Percentiles rank a stretch among this genome's conserved stretches.
phyloP scores from a whole-genome alignment of 1,140 invertebrate genomes.

The Drosophila bifasciata region DNA sequence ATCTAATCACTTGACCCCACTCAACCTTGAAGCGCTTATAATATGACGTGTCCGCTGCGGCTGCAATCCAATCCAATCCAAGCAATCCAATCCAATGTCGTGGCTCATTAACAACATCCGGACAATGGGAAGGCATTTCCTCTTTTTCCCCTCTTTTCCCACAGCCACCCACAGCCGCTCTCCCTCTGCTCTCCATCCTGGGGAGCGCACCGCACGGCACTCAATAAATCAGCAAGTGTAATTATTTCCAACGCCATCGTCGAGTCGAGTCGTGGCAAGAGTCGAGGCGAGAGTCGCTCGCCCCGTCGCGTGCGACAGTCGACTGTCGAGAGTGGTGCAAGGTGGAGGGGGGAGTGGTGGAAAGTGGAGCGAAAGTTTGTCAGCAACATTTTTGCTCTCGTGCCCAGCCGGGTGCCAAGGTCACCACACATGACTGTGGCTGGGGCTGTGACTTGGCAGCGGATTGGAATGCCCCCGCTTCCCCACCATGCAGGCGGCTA shows the following conservation, averaged over 20 bases:
- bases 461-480: slow-evolving; percentile 2
- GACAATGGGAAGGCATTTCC: slow-evolving; percentile 34
- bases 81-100: slow-evolving; percentile 61
- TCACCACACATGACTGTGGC: slow-evolving; percentile 15
- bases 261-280: slow-evolving; percentile 37
- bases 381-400: slow-evolving; percentile 30
- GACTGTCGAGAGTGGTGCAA: not conserved
- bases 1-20: slow-evolving; percentile 52
- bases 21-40: slow-evolving; percentile 36
- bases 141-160: not conserved
- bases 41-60: slow-evolving; percentile 50
- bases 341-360: not conserved
- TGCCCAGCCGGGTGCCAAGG: slow-evolving; percentile 28
- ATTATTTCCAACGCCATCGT: slow-evolving; percentile 72
- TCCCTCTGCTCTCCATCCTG: not conserved
- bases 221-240: slow-evolving; percentile 81
- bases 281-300: not conserved
- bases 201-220: slow-evolving; percentile 56
- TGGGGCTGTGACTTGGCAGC: not conserved
- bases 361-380: slow-evolving; percentile 12
- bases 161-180: not conserved
- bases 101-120: slow-evolving; percentile 74
- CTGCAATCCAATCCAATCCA: slow-evolving; percentile 43
- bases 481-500: not conserved
- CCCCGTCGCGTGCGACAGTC: no score